Percentiles rank a stretch among this genome's conserved stretches.
Conservation (phyloP, 2,113 vertebrate species). For the Perca schrenkii region DNA sequence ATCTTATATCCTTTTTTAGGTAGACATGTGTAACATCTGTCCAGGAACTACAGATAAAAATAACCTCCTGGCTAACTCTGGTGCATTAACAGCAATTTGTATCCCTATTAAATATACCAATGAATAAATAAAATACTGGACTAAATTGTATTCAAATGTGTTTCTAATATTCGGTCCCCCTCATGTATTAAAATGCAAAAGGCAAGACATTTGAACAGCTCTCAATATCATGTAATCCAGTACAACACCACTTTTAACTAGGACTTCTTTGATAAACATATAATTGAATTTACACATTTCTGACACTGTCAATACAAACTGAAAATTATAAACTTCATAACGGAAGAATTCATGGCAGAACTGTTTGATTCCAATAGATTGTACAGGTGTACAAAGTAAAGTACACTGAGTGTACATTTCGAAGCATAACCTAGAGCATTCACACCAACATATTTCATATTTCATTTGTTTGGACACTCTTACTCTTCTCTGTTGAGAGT, state of each 20-base stretch:
- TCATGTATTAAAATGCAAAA: not conserved
- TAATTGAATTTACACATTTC: no score
- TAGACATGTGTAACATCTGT: no score
- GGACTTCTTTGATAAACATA: no score
- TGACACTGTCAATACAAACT: no score
- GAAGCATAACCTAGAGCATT: not conserved
- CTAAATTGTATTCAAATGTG: not conserved
- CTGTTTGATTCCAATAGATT: not conserved
- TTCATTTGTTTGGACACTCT: conserved; percentile 50
- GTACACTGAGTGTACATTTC: not conserved
- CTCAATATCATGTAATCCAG: not conserved
- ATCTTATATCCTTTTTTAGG: no score
- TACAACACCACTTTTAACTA: no score
- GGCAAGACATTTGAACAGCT: not conserved
- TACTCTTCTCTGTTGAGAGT: conserved; percentile 89
- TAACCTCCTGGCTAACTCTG: no score
- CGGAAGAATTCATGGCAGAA: not conserved
- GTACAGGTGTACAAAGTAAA: not conserved
- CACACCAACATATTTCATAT: not conserved
- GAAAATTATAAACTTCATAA: not conserved
- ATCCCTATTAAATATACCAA: no score
- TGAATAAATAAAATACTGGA: not conserved
- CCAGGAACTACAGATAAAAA: no score
- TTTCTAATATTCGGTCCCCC: not conserved
- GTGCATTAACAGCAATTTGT: no score